Base-by-base conservation (phyloP, 2,113 vertebrate genomes). In the Mirza zaza region DNA sequence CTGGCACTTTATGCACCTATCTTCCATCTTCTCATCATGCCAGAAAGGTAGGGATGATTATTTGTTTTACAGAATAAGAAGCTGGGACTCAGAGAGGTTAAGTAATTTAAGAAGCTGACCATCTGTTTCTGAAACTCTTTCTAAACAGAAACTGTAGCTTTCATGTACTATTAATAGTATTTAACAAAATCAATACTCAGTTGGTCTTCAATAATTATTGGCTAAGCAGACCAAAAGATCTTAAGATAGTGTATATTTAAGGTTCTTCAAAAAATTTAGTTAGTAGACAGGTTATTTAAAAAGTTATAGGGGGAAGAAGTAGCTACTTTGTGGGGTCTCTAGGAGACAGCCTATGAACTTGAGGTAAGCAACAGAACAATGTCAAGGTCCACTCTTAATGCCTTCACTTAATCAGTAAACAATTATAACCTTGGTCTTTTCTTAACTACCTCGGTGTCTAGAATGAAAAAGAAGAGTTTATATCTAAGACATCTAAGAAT, bases 241-340 rank as follows among this genome's bases (percentile, higher is more conserved):
- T 91, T 83, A 92, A 94, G 79, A 90, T 80, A 94, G 25, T 96
- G n/a, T 94, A 67, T 90, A 92, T 87, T 94, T 73, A 87, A 95
- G 50, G 34, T 73, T 95, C 39, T 89, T 59, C 20, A 75, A 88
- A 96, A 90, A 68, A 93, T 96, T 93, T 92, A 87, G 68, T 76
- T 90, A 80, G 76, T 18, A 97, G 55, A 36, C n/a, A 86, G 61
- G 11, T 88, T 96, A 71, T 80, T 91, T 87, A 32, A 36, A 63
- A 91, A 86, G 12, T 83, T 86, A 65, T 68, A 17, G 61, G 65
- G 52, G 39, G 29, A 63, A 67, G 42, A 96, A 80, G 75, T 34
- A 73, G 59, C 32, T 85, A 39, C 17, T 94, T 25, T 20, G 1
- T 77, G 73, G 50, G 29, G 20, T 27, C 9, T 71, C 42, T 18